A percentile compares a stretch with the other conserved stretches of the same genome.
phyloP scores from a whole-genome alignment of 2,888 invertebrate species.

The Apamea sordens region DNA sequence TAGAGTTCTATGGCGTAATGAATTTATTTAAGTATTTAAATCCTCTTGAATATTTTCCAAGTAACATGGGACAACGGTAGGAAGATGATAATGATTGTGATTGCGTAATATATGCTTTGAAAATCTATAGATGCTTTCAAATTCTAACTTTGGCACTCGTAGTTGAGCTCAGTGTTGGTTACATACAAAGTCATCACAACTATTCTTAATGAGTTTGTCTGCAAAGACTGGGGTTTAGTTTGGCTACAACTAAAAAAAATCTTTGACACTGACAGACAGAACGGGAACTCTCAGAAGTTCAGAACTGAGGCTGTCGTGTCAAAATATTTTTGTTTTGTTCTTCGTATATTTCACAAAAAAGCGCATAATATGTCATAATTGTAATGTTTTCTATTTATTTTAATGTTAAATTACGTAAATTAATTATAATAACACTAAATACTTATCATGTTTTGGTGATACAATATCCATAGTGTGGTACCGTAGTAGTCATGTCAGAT shows the following conservation, averaged over 20 bases:
- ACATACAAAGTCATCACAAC: neutral
- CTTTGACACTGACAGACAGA: constrained; percentile 46
- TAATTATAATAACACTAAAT: constrained; percentile 69
- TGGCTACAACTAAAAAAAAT: neutral
- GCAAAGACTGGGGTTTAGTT: neutral
- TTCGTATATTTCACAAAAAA: constrained; percentile 72
- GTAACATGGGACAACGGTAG: too few relatives aligned
- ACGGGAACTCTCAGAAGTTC: constrained; percentile 35
- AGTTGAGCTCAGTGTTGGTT: neutral
- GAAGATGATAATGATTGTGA: neutral
- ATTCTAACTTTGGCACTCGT: neutral
- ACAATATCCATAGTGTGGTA: constrained; percentile 77
- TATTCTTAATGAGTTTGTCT: neutral
- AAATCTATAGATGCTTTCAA: neutral
- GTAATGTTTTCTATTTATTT: constrained; percentile 78
- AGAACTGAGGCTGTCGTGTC: constrained; percentile 78
- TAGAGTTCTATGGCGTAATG: neutral
- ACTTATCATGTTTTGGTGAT: constrained; percentile 81
- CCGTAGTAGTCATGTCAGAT: constrained; percentile 89
- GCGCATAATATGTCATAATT: constrained; percentile 77
- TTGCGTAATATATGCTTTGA: neutral
- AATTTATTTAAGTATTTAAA: too few relatives aligned
- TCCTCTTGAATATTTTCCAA: too few relatives aligned
- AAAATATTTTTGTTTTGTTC: constrained; percentile 89
- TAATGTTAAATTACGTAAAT: constrained; percentile 66